phyloP scores from a whole-genome alignment of 2,113 vertebrate genomes.

The Murina feae region DNA sequence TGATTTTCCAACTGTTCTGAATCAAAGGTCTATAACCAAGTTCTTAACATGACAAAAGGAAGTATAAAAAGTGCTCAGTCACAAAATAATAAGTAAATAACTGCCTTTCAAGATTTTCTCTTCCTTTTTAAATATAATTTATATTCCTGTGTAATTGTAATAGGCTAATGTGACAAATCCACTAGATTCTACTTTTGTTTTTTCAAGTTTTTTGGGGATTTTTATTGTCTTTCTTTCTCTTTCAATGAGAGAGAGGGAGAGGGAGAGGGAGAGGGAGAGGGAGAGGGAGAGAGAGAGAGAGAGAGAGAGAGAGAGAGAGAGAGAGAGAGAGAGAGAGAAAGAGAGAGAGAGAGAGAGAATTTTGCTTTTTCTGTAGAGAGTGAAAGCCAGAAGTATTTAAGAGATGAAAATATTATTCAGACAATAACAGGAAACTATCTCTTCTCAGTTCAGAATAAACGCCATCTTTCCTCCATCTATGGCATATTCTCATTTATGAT shows the following conservation, averaged over 20 bases:
- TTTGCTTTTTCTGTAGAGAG: not conserved
- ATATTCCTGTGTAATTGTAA: not conserved
- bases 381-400: not conserved
- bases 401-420: not conserved
- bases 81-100: not conserved
- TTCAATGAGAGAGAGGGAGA: too few species aligned
- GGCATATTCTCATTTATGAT: not conserved
- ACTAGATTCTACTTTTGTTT: not conserved
- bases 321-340: too few species aligned
- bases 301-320: too few species aligned
- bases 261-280: too few species aligned
- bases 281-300: too few species aligned
- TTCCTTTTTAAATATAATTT: not conserved
- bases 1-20: not conserved
- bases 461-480: not conserved
- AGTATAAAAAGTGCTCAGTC: not conserved
- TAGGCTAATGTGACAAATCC: not conserved
- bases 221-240: not conserved
- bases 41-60: not conserved
- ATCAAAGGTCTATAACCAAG: not conserved
- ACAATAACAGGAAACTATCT: not conserved
- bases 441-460: not conserved
- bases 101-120: not conserved
- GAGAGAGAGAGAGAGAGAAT: too few species aligned
- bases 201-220: not conserved